Percentiles rank a stretch among this genome's conserved stretches.
Conservation (phyloP, 35 echinoderm and acorn worm species). For the Anneissia japonica region DNA sequence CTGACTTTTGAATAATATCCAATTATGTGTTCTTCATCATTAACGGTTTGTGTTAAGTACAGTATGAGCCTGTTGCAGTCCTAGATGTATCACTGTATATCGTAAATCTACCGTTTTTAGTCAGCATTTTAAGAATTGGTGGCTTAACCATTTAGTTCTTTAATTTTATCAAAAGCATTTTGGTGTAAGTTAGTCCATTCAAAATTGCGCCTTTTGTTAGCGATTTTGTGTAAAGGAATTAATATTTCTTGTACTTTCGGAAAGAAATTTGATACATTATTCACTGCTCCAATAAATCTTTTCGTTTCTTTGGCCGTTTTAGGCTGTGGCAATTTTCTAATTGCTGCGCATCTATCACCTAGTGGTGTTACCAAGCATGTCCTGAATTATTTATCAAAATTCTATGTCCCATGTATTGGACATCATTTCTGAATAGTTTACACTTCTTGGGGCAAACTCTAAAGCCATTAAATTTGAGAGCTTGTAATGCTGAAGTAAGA, state of each 20-base stretch:
- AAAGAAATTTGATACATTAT: slow-evolving; percentile 39
- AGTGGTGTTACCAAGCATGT: too few relatives aligned
- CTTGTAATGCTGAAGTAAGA: too few relatives aligned
- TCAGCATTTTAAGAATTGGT: slow-evolving; percentile 6
- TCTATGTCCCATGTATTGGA: too few relatives aligned
- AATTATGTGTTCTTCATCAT: slow-evolving; percentile 12
- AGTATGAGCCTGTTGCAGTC: slow-evolving; percentile 23
- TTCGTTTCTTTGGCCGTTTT: not conserved
- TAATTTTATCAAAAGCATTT: slow-evolving; percentile 36
- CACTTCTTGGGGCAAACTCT: too few relatives aligned
- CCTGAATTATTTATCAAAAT: too few relatives aligned
- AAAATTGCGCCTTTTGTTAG: slow-evolving; percentile 33
- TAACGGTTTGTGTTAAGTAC: slow-evolving; percentile 31
- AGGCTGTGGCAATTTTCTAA: slow-evolving; percentile 4
- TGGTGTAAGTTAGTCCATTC: slow-evolving; percentile 33
- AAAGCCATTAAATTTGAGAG: too few relatives aligned
- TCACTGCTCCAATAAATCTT: slow-evolving; percentile 39
- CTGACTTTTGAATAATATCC: slow-evolving; percentile 41
- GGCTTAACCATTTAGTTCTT: slow-evolving; percentile 24
- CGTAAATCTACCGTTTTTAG: slow-evolving; percentile 5
- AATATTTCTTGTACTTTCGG: slow-evolving; percentile 17
- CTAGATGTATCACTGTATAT: slow-evolving; percentile 37
- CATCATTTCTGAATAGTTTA: too few relatives aligned
- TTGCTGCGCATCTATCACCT: slow-evolving; percentile 15
- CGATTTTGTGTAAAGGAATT: slow-evolving; percentile 28